Conservation (phyloP, 1,140 invertebrate species). For the Bombus turneri region DNA sequence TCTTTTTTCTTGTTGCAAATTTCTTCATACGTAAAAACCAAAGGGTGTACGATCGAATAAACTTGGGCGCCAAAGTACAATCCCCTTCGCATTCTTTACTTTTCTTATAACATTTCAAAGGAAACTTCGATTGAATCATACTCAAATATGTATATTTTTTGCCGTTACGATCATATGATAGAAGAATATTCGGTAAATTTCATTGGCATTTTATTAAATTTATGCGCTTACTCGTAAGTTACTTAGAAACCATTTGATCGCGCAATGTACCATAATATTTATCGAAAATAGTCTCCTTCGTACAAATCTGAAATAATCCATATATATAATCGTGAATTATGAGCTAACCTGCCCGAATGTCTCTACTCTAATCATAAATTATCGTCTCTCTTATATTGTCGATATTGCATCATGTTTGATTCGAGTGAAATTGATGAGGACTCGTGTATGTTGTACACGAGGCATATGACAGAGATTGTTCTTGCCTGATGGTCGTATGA, state of each 20-base stretch:
- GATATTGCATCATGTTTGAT: not conserved
- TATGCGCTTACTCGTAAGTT: not conserved
- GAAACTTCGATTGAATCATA: no score
- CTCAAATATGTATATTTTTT: no score
- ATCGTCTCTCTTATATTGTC: no score
- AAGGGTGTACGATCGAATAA: no score
- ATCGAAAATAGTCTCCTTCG: not conserved
- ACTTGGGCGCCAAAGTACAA: no score
- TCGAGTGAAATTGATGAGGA: not conserved
- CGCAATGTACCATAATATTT: not conserved
- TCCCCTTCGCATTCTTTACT: no score
- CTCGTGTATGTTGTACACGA: constrained; percentile 13
- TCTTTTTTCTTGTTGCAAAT: no score
- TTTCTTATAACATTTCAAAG: no score
- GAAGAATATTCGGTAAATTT: not conserved
- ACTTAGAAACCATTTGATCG: not conserved
- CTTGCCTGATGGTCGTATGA: not conserved
- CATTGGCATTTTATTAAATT: not conserved
- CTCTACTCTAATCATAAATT: not conserved
- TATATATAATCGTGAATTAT: not conserved
- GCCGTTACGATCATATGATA: not conserved
- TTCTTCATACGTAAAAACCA: no score
- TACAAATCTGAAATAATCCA: not conserved
- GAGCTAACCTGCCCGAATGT: not conserved
- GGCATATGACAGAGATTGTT: not conserved